phyloP scores from a whole-genome alignment of 2,888 invertebrate species.

The Oscheius sp. region DNA sequence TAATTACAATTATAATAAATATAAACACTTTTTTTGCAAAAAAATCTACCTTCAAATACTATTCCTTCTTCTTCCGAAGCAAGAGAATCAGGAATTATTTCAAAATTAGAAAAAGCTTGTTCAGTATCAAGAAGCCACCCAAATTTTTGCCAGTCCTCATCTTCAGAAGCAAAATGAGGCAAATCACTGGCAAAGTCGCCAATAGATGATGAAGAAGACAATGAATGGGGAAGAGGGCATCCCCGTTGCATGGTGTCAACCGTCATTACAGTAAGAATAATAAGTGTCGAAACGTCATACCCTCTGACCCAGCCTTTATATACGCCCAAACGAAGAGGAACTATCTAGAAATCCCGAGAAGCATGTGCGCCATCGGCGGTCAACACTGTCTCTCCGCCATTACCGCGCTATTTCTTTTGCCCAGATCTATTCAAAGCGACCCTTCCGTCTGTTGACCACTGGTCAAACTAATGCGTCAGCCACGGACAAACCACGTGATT shows the following conservation, averaged over 20 bases:
- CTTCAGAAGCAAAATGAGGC: conserved; percentile 46
- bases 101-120: conserved; percentile 3
- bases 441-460: conserved; percentile 11
- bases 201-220: conserved; percentile 27
- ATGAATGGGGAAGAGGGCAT: conserved; percentile 8
- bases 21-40: conserved; percentile 3
- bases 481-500: not conserved
- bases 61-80: conserved; percentile 17
- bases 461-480: not conserved
- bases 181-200: conserved; percentile 36
- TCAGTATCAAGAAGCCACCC: conserved; percentile 46
- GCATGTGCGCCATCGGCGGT: conserved; percentile 16
- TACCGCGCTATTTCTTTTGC: conserved; percentile 9
- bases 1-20: not conserved
- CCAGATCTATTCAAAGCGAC: not conserved
- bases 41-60: not conserved
- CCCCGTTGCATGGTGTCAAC: not conserved
- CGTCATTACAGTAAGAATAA: conserved; percentile 1
- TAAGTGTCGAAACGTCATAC: not conserved
- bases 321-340: conserved; percentile 10
- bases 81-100: conserved; percentile 34
- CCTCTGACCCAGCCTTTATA: conserved; percentile 7
- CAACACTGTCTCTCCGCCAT: conserved; percentile 35
- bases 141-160: conserved; percentile 48
- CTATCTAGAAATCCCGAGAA: conserved; percentile 45